Evolutionary conservation across 2,797 vertebrate genomes (phyloP).

Genomic region (Hephaestus fuliginosus): DNA sequence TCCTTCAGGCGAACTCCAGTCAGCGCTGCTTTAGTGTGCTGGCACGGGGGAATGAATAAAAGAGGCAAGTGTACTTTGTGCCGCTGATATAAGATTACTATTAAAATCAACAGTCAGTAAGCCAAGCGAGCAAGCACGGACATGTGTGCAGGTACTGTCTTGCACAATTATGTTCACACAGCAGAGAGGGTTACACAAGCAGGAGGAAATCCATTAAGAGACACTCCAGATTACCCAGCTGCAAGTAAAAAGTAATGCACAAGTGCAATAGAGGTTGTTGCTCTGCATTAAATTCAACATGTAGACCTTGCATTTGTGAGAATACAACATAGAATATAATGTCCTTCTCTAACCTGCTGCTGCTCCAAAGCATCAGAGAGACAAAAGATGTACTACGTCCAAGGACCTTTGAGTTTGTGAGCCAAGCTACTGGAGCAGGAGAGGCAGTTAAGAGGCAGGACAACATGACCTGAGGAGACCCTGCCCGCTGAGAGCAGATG

Average conservation of each 20-base stretch:
- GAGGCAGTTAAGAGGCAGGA: background rate
- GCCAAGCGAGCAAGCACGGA: background rate
- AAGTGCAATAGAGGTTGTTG: background rate
- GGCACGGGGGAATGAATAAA: background rate
- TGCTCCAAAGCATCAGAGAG: background rate
- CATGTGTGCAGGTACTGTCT: conserved; percentile 2
- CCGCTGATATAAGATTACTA: rapidly evolving
- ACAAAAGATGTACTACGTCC: background rate
- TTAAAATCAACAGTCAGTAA: background rate
- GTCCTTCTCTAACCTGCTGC: background rate
- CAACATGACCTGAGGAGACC: conserved; percentile 21
- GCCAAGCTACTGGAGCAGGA: background rate
- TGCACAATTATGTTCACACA: background rate
- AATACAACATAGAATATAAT: background rate
- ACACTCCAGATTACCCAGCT: background rate
- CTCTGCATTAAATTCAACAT: background rate
- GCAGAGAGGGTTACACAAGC: background rate
- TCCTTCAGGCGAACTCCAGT: rapidly evolving
- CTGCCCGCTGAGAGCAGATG: background rate
- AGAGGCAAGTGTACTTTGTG: background rate
- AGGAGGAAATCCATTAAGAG: background rate
- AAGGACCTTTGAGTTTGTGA: background rate
- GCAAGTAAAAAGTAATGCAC: background rate
- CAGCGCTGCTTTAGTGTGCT: background rate
- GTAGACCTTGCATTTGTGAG: background rate